phyloP scores from a whole-genome alignment of 2,797 vertebrate genomes.

The Carcharodon carcharias region DNA sequence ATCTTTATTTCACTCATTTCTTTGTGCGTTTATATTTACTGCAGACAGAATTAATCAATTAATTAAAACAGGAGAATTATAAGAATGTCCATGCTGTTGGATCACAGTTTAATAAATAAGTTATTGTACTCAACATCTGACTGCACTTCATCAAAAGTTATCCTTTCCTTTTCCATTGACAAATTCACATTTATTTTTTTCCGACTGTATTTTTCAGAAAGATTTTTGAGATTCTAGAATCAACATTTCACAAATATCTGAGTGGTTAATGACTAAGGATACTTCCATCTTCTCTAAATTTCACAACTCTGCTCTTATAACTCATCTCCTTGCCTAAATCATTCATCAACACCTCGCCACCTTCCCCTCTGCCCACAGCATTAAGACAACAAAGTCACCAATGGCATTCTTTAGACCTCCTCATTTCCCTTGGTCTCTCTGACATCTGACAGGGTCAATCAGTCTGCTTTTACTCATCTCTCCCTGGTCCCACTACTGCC shows the following conservation, averaged over 20 bases:
- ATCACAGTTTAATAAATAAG: neutral
- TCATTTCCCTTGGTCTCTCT: too few species aligned
- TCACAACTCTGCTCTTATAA: too few species aligned
- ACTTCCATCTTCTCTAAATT: too few species aligned
- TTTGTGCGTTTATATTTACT: neutral
- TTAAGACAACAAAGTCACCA: too few species aligned
- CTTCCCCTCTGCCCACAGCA: too few species aligned
- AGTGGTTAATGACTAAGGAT: too few species aligned
- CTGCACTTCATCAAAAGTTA: neutral
- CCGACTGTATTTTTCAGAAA: neutral
- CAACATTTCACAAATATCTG: neutral
- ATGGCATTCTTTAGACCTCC: too few species aligned
- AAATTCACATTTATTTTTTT: neutral
- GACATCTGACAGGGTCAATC: too few species aligned
- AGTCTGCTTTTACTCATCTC: too few species aligned
- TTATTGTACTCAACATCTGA: neutral
- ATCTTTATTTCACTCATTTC: neutral
- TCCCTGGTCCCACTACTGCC: too few species aligned
- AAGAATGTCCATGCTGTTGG: neutral
- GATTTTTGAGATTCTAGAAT: neutral
- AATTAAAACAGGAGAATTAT: neutral
- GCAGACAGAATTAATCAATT: neutral
- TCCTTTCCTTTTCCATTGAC: neutral
- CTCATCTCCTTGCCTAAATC: too few species aligned
- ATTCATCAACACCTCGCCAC: too few species aligned